Base-by-base conservation (phyloP, 2,797 vertebrate genomes). In the Mormyrus hasselquistii region DNA sequence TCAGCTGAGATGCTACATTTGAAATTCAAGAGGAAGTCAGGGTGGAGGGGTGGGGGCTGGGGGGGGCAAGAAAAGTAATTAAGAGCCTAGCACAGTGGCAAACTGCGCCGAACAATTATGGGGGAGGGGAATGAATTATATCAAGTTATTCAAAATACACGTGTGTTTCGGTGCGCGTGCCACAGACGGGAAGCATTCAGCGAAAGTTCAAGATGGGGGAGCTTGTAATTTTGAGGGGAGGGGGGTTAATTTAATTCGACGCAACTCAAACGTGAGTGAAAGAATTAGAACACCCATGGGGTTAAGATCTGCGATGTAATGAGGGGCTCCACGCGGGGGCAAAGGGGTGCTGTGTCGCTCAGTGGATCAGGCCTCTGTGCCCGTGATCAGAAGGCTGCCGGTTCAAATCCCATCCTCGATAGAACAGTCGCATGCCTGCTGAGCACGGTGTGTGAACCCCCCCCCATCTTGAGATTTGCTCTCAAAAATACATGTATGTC, bases 261-360 rank as follows among this genome's bases (percentile, higher is more conserved):
- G 10, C 83, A 89, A 87, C 88, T 90, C 87, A 65, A 89, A 89
- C 86, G 83, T 83, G 55, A 91, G 73, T 89, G 90, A 89, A 88
- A 90, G 82, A 89, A 92, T 92, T 89, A 88, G 89, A 90, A 88
- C 90, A 90, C 88, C 89, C 87, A 89, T 2, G 65, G 88, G 89
- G 53, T 88, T 25, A 49, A n/a, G 50, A 84, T 59, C 7, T 57
- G 41, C 76, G 16, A 22, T 84, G 41, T 55, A 84, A 62, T 84
- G 25, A 65, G 44, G 19, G 65, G 59, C 76, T 88, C 87, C 69
- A 87, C 90, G 90, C 88, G 85, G 50, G 2, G 22, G 49, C n/a
- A 85, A 4, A 50, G 49, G 9, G 44, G 2, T 29, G 22, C 8
- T 29, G 22, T 25, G 8, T 10, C 12, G 25, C 59, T 65, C 59